Conservation (phyloP, 2,113 vertebrate genomes). For the Callipepla californica region DNA sequence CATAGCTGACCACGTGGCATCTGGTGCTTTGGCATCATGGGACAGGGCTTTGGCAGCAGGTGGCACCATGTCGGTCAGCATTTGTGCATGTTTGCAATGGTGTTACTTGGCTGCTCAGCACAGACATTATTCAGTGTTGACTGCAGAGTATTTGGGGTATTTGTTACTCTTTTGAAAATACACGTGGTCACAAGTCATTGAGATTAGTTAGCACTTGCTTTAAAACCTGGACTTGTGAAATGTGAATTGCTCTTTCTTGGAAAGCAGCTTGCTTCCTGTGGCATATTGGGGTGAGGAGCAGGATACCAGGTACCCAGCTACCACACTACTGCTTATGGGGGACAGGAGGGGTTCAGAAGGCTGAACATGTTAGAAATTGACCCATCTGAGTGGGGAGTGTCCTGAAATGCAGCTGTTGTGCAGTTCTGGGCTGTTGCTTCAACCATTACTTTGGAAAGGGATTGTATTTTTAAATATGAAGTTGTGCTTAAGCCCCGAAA, state of each 20-base stretch:
- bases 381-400: neutral
- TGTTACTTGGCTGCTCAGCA: neutral
- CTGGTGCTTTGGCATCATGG: rapidly evolving
- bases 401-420: neutral
- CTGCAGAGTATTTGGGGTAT: neutral
- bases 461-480: neutral
- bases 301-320: rapidly evolving
- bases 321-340: neutral
- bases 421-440: neutral
- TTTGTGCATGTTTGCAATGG: neutral
- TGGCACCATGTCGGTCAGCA: no score
- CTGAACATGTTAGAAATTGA: neutral
- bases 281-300: rapidly evolving
- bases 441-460: neutral
- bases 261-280: neutral
- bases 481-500: neutral
- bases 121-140: neutral
- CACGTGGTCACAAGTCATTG: neutral
- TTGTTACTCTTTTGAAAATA: neutral
- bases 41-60: neutral
- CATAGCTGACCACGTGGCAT: neutral
- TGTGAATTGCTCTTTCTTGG: rapidly evolving
- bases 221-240: neutral
- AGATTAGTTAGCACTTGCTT: neutral
- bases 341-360: neutral